Percentiles rank a stretch among this genome's conserved stretches.
Conservation (phyloP, 2,797 vertebrate genomes). For the Muraenolepis orangiensis region DNA sequence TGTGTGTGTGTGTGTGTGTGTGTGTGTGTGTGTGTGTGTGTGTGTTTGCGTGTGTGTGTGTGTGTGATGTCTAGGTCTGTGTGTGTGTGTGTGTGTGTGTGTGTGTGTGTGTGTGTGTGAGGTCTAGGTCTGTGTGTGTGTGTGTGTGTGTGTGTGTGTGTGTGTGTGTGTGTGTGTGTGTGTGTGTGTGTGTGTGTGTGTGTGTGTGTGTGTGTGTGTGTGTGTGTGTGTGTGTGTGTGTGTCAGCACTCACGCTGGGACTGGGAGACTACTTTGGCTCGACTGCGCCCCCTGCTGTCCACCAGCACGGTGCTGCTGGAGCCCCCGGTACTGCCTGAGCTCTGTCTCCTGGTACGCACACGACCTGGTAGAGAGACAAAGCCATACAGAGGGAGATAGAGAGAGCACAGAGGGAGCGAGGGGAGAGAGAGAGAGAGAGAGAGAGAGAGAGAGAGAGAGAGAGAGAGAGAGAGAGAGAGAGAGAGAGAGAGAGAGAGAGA, state of each 20-base stretch:
- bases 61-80: too few relatives aligned
- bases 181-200: neutral
- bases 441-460: too few relatives aligned
- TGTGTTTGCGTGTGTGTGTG: neutral
- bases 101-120: neutral
- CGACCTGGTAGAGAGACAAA: conserved; percentile 75
- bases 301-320: conserved; percentile 76
- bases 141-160: neutral
- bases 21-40: neutral
- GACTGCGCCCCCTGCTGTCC: conserved; percentile 91
- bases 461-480: too few relatives aligned
- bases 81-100: neutral
- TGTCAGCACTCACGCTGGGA: conserved; percentile 85
- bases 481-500: too few relatives aligned
- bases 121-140: neutral
- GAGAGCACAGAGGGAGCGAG: neutral
- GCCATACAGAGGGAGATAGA: neutral
- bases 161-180: neutral
- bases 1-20: neutral
- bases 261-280: conserved; percentile 96
- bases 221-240: neutral
- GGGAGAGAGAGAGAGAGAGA: neutral
- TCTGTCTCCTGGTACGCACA: conserved; percentile 90
- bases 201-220: neutral
- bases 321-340: conserved; percentile 83